Evolutionary conservation across 2,113 vertebrate genomes (phyloP).

Genomic region (Brachyhypopomus gauderio): DNA sequence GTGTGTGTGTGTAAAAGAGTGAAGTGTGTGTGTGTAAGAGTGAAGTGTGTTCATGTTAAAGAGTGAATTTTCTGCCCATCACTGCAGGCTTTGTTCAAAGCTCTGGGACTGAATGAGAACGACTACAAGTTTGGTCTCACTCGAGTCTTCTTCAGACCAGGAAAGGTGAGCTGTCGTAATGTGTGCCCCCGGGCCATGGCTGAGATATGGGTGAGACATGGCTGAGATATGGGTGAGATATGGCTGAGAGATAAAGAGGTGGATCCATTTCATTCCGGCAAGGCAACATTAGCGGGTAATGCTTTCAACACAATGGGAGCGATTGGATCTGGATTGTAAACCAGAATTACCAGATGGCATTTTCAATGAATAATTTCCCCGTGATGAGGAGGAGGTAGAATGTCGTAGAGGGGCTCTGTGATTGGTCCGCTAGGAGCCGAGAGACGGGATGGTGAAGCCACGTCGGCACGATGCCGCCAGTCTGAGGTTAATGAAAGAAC

Average conservation of each 20-base stretch:
- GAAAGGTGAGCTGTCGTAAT: slow-evolving; percentile 83
- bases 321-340: slow-evolving; percentile 25
- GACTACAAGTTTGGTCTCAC: slow-evolving; percentile 99
- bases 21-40: too few species aligned
- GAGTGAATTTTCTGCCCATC: neutral
- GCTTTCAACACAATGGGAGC: neutral
- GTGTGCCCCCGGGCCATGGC: neutral
- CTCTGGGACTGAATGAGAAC: slow-evolving; percentile 91
- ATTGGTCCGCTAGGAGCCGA: neutral
- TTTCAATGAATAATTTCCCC: slow-evolving; percentile 64
- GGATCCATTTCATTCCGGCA: neutral
- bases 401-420: neutral
- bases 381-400: neutral
- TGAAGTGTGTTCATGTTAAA: neutral
- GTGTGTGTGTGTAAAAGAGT: neutral
- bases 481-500: neutral
- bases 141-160: slow-evolving; percentile 95
- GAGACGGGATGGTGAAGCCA: neutral
- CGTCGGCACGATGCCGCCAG: neutral
- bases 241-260: neutral
- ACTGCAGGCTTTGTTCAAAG: slow-evolving; percentile 94
- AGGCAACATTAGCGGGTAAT: slow-evolving; percentile 16
- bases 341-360: slow-evolving; percentile 50
- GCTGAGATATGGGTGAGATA: neutral
- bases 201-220: neutral